These are phyloP conservation scores for Athrips mouffetella DNA, from an alignment of 2,888 invertebrate genomes.

Conservation along the genomic window DNA sequence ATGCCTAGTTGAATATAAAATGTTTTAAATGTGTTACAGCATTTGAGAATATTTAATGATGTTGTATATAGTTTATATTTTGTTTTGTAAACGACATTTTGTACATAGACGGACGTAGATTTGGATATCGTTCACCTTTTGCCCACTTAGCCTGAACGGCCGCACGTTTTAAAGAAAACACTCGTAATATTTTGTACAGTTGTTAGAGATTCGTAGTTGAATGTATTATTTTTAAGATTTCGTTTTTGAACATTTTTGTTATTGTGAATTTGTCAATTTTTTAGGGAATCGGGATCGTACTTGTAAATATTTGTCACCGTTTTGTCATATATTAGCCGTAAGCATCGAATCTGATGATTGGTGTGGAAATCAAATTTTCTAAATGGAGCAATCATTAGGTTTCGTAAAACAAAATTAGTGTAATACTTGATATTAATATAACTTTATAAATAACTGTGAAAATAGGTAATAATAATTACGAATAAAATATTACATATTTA, in stretches of 20 bases:
- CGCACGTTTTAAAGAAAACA: slow-evolving; percentile 73
- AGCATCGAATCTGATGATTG: slow-evolving; percentile 68
- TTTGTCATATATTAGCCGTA: slow-evolving; percentile 71
- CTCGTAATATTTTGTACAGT: slow-evolving; percentile 76
- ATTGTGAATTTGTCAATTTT: slow-evolving; percentile 84
- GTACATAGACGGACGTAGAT: slow-evolving; percentile 63
- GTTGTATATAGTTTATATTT: slow-evolving; percentile 78
- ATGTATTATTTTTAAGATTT: slow-evolving; percentile 72
- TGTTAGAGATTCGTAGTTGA: slow-evolving; percentile 74
- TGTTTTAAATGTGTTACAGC: slow-evolving; percentile 78
- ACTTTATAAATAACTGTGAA: slow-evolving; percentile 80
- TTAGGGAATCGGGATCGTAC: slow-evolving; percentile 84
- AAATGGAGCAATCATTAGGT: slow-evolving; percentile 76
- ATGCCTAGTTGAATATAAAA: slow-evolving; percentile 75
- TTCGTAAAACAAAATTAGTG: slow-evolving; percentile 76
- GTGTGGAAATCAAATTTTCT: slow-evolving; percentile 77
- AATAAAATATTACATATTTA: slow-evolving; percentile 80
- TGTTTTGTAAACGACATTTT: slow-evolving; percentile 70
- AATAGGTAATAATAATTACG: slow-evolving; percentile 79
- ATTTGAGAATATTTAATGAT: slow-evolving; percentile 78
- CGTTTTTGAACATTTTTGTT: slow-evolving; percentile 76
- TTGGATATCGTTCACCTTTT: slow-evolving; percentile 54
- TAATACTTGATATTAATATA: slow-evolving; percentile 80
- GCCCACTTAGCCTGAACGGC: slow-evolving; percentile 65
- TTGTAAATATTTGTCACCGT: slow-evolving; percentile 78